Evolutionary conservation across 2,797 vertebrate genomes (phyloP).

Genomic region (Lacerta viridis): DNA sequence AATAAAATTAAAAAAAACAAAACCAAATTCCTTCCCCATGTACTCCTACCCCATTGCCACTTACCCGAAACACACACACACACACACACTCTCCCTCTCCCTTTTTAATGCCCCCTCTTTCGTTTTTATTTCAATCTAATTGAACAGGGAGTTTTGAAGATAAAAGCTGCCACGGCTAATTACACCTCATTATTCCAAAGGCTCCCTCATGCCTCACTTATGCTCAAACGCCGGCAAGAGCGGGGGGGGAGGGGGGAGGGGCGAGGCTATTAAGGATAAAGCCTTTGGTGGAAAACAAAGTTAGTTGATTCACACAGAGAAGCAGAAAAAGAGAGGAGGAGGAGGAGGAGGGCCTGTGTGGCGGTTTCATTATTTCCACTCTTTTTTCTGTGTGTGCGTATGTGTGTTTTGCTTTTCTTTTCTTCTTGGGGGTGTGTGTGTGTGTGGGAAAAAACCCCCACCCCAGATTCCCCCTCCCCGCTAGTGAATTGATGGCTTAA

Average conservation of each 20-base stretch:
- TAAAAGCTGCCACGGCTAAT: slow-evolving; percentile 70
- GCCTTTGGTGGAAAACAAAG: slow-evolving; percentile 63
- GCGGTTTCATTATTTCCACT: background rate
- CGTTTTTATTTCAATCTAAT: slow-evolving; percentile 61
- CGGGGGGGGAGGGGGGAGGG: slow-evolving; percentile 47
- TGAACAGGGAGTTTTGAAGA: slow-evolving; percentile 49
- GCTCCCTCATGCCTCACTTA: slow-evolving; percentile 68
- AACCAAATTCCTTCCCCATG: background rate
- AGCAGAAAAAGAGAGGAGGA: slow-evolving; percentile 37
- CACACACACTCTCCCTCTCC: background rate
- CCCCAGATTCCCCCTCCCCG: background rate
- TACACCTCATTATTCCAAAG: slow-evolving; percentile 68
- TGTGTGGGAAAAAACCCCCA: background rate
- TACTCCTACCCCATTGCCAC: background rate
- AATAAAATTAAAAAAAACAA: no score
- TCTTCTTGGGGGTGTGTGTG: no score
- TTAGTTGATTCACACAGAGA: slow-evolving; percentile 54
- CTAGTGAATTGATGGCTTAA: background rate
- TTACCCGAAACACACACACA: background rate
- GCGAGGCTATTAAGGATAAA: slow-evolving; percentile 48
- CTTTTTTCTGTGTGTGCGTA: no score
- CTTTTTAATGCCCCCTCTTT: slow-evolving; percentile 2
- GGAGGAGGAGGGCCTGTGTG: slow-evolving; percentile 8
- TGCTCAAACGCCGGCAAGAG: slow-evolving; percentile 38
- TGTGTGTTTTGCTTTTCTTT: background rate